A percentile compares a stretch with the other conserved stretches of the same genome.
phyloP scores from a whole-genome alignment of 2,888 invertebrate species.

The Mayetiola destructor region DNA sequence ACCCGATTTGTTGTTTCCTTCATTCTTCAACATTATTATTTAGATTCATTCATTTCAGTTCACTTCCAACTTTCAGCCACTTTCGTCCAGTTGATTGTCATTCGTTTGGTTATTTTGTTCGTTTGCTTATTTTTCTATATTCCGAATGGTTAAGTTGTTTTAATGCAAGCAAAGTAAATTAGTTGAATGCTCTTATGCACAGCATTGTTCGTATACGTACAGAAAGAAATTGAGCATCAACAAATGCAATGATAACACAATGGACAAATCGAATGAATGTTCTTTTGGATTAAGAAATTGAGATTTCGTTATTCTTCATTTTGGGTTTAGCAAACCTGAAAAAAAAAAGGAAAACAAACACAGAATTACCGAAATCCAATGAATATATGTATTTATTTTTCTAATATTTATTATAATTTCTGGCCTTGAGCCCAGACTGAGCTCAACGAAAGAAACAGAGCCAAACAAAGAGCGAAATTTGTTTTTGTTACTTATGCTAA shows the following conservation, averaged over 20 bases:
- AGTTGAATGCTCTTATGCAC: background rate
- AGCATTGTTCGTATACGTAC: background rate
- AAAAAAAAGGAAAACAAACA: background rate
- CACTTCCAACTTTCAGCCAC: background rate
- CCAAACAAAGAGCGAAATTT: too few relatives aligned
- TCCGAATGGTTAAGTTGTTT: slow-evolving; percentile 7
- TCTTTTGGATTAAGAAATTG: background rate
- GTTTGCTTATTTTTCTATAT: background rate
- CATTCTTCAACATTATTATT: background rate
- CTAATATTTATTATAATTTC: too few relatives aligned
- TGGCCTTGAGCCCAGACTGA: too few relatives aligned
- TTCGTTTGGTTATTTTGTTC: background rate
- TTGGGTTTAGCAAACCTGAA: background rate
- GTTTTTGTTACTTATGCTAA: too few relatives aligned
- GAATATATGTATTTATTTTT: too few relatives aligned
- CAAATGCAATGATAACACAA: background rate
- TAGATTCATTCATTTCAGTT: background rate
- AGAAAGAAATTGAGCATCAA: background rate
- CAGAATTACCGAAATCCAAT: too few relatives aligned
- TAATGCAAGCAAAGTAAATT: slow-evolving; percentile 11
- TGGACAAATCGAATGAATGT: background rate
- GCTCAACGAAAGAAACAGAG: too few relatives aligned
- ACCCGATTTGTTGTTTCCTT: too few relatives aligned
- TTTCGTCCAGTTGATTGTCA: background rate
- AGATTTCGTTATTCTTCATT: background rate